These are phyloP conservation scores for Mesochorus sp. DNA, from an alignment of 2,888 invertebrate genomes.

Conservation along the genomic window DNA sequence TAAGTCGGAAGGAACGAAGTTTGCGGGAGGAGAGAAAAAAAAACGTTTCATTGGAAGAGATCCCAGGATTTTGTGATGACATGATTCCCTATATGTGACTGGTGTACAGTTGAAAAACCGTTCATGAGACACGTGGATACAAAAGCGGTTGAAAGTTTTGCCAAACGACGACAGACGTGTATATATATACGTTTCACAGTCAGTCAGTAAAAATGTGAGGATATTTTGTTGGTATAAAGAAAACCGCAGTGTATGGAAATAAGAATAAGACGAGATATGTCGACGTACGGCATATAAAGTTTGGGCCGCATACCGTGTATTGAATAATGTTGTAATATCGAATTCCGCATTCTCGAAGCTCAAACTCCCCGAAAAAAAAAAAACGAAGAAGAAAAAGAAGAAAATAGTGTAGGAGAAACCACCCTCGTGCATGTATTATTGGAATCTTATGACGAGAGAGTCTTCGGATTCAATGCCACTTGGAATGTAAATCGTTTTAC, in stretches of 20 bases:
- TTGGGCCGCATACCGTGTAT: constrained; percentile 67
- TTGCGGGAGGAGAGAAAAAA: constrained; percentile 40
- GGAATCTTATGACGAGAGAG: constrained; percentile 67
- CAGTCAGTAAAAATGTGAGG: neutral
- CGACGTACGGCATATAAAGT: constrained; percentile 35
- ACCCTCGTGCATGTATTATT: constrained; percentile 72
- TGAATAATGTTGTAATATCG: constrained; percentile 78
- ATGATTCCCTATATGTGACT: constrained; percentile 30
- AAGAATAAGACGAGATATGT: constrained; percentile 33
- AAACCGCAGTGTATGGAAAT: constrained; percentile 35
- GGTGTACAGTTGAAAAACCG: constrained; percentile 1
- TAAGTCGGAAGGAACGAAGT: constrained; percentile 20
- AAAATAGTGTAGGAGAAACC: constrained; percentile 47
- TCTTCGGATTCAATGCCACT: constrained; percentile 54
- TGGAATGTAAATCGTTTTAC: constrained; percentile 62
- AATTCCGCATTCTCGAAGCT: constrained; percentile 72
- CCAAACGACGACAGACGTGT: constrained; percentile 24
- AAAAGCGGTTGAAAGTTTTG: constrained; percentile 25
- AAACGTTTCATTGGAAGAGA: constrained; percentile 41
- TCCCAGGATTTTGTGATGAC: constrained; percentile 43
- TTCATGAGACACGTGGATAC: neutral
- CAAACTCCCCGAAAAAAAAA: constrained; percentile 18
- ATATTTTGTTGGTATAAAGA: neutral
- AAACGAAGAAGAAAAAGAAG: constrained; percentile 21
- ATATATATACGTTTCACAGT: constrained; percentile 17